A percentile compares a stretch with the other conserved stretches of the same genome.
These are phyloP conservation scores for Naja naja DNA, from an alignment of 2,113 vertebrate species.

Conservation along the genomic window DNA sequence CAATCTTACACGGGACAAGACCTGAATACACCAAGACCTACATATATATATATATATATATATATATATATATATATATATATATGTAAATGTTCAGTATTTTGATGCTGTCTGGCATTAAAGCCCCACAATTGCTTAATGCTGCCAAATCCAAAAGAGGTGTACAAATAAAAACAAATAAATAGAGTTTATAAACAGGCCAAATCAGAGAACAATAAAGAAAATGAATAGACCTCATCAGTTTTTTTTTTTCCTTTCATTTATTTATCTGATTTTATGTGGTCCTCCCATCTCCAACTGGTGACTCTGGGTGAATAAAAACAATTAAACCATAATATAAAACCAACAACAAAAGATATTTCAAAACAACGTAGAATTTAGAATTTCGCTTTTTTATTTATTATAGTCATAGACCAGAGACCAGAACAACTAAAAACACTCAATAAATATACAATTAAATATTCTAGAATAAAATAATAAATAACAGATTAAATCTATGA, in stretches of 20 bases:
- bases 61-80: not conserved
- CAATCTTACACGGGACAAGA: too few relatives aligned
- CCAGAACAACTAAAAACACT: too few relatives aligned
- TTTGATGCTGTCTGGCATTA: constrained; percentile 49
- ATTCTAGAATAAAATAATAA: too few relatives aligned
- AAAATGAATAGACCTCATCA: not conserved
- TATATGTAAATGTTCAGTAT: constrained; percentile 51
- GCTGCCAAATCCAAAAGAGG: constrained; percentile 43
- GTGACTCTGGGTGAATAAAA: not conserved
- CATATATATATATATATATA: too few relatives aligned
- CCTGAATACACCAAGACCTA: too few relatives aligned
- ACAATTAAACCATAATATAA: not conserved
- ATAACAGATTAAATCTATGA: too few relatives aligned
- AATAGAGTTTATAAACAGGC: constrained; percentile 15
- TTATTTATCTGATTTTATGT: not conserved
- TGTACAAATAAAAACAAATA: constrained; percentile 37
- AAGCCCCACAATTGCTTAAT: constrained; percentile 43
- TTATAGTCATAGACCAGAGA: too few relatives aligned
- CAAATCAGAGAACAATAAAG: constrained; percentile 19
- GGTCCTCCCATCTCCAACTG: not conserved
- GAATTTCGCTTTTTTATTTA: too few relatives aligned
- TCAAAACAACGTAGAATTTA: not conserved
- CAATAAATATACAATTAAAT: too few relatives aligned
- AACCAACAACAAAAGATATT: not conserved
- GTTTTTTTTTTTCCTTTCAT: not conserved